These are phyloP conservation scores for Tuta absoluta DNA, from an alignment of 2,888 invertebrate genomes.

Conservation along the genomic window DNA sequence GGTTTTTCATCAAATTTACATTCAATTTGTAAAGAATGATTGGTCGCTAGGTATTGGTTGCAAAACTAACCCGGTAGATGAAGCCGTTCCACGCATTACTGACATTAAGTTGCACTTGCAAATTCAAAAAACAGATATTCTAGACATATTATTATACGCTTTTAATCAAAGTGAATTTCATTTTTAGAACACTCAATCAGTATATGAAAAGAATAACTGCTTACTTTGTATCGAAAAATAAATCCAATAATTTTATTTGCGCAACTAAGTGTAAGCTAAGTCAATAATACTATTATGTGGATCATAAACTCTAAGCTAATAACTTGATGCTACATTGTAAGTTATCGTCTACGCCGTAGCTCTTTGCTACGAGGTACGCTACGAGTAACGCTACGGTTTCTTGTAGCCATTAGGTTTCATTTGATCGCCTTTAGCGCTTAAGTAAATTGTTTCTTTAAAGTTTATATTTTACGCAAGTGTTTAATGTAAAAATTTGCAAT, in stretches of 20 bases:
- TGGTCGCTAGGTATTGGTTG: too few relatives aligned
- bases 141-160: too few relatives aligned
- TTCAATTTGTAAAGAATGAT: too few relatives aligned
- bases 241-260: conserved; percentile 14
- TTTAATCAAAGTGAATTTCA: too few relatives aligned
- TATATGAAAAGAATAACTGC: not conserved
- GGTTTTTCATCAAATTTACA: too few relatives aligned
- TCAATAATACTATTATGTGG: conserved; percentile 27
- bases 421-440: conserved; percentile 28
- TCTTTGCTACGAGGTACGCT: not conserved
- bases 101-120: too few relatives aligned
- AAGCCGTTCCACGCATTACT: too few relatives aligned
- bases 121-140: too few relatives aligned
- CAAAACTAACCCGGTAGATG: too few relatives aligned
- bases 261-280: conserved; percentile 11
- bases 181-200: too few relatives aligned
- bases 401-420: conserved; percentile 29
- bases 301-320: conserved; percentile 23
- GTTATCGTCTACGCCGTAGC: conserved; percentile 25
- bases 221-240: conserved; percentile 12
- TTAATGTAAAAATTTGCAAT: not conserved
- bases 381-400: conserved; percentile 19
- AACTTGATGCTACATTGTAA: conserved; percentile 25
- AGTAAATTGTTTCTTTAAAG: conserved; percentile 25
- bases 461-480: conserved; percentile 14